Evolutionary conservation across 2,797 vertebrate species (phyloP).

Genomic region (Heteromormyrus szaboi): DNA sequence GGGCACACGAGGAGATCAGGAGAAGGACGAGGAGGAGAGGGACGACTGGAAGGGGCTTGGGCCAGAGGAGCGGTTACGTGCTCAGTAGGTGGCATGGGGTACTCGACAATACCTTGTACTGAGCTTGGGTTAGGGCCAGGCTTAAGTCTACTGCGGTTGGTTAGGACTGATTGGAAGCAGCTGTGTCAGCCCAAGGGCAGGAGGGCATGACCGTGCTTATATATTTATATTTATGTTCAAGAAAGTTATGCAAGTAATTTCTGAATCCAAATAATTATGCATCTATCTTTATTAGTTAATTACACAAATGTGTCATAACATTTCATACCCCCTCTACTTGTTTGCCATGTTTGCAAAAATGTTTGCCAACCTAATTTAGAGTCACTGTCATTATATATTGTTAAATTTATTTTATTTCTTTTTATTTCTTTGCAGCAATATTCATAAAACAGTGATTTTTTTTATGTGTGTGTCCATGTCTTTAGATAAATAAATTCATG

Average conservation of each 20-base stretch:
- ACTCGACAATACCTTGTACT: not conserved
- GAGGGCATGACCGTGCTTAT: not conserved
- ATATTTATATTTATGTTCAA: not conserved
- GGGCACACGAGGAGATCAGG: not conserved
- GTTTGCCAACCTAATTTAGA: not conserved
- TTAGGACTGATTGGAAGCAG: not conserved
- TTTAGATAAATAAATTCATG: not conserved
- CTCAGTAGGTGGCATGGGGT: not conserved
- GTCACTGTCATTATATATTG: not conserved
- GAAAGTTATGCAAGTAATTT: not conserved
- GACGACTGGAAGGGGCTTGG: not conserved
- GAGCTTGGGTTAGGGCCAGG: not conserved
- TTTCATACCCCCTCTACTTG: not conserved
- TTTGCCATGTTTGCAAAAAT: not conserved
- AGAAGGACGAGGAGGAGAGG: not conserved
- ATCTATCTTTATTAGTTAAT: not conserved
- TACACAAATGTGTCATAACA: not conserved
- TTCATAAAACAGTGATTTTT: not conserved
- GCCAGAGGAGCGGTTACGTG: not conserved
- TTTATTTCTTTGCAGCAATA: not conserved
- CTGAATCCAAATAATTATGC: not conserved
- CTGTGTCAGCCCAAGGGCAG: not conserved
- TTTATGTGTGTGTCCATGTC: not conserved
- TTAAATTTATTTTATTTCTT: not conserved
- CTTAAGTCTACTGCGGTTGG: not conserved